Evolutionary conservation across 2,113 vertebrate genomes (phyloP).

Genomic region (Recurvirostra avosetta): DNA sequence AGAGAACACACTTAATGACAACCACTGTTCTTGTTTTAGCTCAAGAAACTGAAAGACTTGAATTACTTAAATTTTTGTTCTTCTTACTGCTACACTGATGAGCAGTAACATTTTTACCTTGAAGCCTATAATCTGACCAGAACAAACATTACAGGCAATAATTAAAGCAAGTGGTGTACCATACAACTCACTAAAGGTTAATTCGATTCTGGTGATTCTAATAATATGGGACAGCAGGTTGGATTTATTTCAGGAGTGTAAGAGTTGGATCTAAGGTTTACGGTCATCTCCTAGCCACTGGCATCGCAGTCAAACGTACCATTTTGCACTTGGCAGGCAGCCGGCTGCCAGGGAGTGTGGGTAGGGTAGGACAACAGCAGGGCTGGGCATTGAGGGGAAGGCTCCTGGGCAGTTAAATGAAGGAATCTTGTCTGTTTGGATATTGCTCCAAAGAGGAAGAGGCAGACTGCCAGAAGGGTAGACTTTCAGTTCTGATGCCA

Average conservation of each 20-base stretch:
- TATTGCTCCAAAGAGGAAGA: slow-evolving; percentile 10
- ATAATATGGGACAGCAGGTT: slow-evolving; percentile 2
- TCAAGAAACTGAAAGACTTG: neutral
- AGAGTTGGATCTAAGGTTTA: slow-evolving; percentile 29
- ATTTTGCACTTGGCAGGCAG: slow-evolving; percentile 45
- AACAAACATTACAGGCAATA: neutral
- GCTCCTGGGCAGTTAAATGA: slow-evolving; percentile 18
- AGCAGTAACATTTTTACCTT: neutral
- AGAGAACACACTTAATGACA: neutral
- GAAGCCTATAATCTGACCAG: neutral
- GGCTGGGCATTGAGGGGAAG: neutral
- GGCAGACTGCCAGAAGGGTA: slow-evolving; percentile 34
- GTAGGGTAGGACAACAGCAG: neutral
- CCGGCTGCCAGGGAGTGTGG: slow-evolving; percentile 8
- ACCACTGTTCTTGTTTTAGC: neutral
- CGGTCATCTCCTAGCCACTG: slow-evolving; percentile 43
- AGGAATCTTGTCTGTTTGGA: slow-evolving; percentile 49
- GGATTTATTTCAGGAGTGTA: slow-evolving; percentile 43
- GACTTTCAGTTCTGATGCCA: slow-evolving; percentile 28
- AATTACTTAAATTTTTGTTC: neutral
- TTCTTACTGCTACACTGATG: neutral
- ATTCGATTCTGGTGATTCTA: neutral
- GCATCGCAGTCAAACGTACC: slow-evolving; percentile 1
- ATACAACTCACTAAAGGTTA: neutral
- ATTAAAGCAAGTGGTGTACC: neutral